Percentiles rank a stretch among this genome's conserved stretches.
phyloP scores from a whole-genome alignment of 1,140 invertebrate species.

The Drosophila tani region DNA sequence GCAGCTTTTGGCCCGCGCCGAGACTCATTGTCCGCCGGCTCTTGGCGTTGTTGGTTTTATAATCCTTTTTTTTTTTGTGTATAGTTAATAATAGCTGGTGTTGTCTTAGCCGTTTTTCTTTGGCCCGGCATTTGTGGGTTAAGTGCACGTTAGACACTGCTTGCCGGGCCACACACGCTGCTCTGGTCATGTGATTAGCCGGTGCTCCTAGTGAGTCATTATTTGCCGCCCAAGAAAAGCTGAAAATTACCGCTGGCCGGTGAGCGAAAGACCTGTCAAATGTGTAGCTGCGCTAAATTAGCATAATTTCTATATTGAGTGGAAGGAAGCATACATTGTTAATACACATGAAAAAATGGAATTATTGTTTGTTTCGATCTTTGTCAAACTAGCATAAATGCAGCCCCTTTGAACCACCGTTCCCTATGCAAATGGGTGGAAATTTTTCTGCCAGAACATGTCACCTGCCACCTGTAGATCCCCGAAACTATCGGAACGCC shows the following conservation, averaged over 20 bases:
- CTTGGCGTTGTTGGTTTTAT: slow-evolving; percentile 65
- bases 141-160: slow-evolving; percentile 80
- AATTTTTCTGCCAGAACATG: slow-evolving; percentile 17
- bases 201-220: slow-evolving; percentile 57
- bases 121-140: slow-evolving; percentile 75
- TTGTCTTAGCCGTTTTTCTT: slow-evolving; percentile 63
- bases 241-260: slow-evolving; percentile 19
- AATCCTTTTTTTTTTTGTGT: slow-evolving; percentile 55
- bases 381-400: no score
- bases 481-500: slow-evolving; percentile 10
- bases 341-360: background rate
- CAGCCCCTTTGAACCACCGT: background rate
- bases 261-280: slow-evolving; percentile 16
- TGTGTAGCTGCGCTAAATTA: slow-evolving; percentile 13
- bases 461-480: slow-evolving; percentile 5
- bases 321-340: slow-evolving; percentile 2
- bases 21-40: slow-evolving; percentile 64
- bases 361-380: background rate
- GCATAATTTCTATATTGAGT: slow-evolving; percentile 5
- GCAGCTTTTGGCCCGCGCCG: slow-evolving; percentile 64
- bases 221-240: slow-evolving; percentile 40
- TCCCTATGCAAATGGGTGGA: slow-evolving; percentile 39
- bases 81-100: slow-evolving; percentile 65
- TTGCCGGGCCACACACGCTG: slow-evolving; percentile 57
- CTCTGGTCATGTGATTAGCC: slow-evolving; percentile 61